A percentile compares a stretch with the other conserved stretches of the same genome.
phyloP scores from a whole-genome alignment of 2,797 vertebrate species.

The Lepilemur septentrionalis region DNA sequence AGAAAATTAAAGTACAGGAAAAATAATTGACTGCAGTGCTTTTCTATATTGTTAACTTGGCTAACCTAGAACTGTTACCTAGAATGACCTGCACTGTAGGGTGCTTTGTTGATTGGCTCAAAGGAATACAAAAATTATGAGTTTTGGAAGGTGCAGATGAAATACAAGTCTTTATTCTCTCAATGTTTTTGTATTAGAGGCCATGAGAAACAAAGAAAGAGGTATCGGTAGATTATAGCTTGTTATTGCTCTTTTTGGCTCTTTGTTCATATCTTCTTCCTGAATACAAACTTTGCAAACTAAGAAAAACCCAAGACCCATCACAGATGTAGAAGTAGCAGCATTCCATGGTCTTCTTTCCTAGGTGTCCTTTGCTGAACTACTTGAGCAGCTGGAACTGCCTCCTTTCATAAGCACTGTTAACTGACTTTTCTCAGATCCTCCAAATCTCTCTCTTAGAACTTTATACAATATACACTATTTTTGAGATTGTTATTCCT shows the following conservation, averaged over 20 bases:
- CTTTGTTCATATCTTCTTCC: background rate
- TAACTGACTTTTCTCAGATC: background rate
- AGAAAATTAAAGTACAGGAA: background rate
- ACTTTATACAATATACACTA: background rate
- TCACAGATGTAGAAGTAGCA: background rate
- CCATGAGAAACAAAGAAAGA: background rate
- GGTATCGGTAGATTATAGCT: background rate
- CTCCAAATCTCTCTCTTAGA: background rate
- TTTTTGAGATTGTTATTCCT: background rate
- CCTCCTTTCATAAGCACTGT: background rate
- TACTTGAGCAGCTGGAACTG: background rate
- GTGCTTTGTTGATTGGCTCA: background rate
- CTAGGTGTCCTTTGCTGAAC: background rate
- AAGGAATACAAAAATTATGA: background rate
- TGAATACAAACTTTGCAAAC: background rate
- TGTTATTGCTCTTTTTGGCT: background rate
- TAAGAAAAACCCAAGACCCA: background rate
- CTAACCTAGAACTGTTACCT: background rate
- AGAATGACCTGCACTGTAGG: accelerated
- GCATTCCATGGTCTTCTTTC: background rate
- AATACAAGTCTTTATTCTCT: background rate
- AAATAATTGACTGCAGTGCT: background rate
- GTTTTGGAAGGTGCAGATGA: background rate
- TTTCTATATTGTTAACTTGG: background rate
- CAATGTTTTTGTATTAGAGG: background rate